Percentiles rank a stretch among this genome's conserved stretches.
Evolutionary conservation across 2,888 invertebrate species (phyloP).

Genomic region (Cenopis cana): DNA sequence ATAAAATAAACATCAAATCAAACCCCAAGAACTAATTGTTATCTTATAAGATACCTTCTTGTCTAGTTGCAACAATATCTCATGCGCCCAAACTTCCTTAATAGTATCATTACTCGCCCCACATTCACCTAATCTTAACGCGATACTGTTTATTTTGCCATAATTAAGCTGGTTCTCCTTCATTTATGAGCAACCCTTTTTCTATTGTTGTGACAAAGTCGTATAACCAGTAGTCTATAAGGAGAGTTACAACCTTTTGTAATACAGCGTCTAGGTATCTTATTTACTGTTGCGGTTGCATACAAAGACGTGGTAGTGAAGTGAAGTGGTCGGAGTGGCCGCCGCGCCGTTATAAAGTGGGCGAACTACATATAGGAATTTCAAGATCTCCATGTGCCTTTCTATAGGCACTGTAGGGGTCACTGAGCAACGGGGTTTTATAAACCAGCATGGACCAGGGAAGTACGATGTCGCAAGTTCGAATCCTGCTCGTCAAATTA

Average conservation of each 20-base stretch:
- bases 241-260: background rate
- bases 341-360: background rate
- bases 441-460: too few relatives aligned
- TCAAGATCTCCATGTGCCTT: background rate
- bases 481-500: too few relatives aligned
- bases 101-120: background rate
- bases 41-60: background rate
- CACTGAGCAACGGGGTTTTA: too few relatives aligned
- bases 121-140: slow-evolving; percentile 2
- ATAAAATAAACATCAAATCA: too few relatives aligned
- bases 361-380: background rate
- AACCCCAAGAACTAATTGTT: too few relatives aligned
- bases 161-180: slow-evolving; percentile 10
- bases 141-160: slow-evolving; percentile 12
- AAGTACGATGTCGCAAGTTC: too few relatives aligned
- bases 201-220: background rate
- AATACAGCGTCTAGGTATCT: background rate
- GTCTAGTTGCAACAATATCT: background rate
- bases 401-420: too few relatives aligned
- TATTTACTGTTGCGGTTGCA: slow-evolving; percentile 32
- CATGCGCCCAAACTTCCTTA: background rate
- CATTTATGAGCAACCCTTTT: slow-evolving; percentile 7
- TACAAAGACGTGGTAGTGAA: slow-evolving; percentile 24
- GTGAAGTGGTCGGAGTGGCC: background rate
- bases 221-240: background rate